Evolutionary conservation across 2,113 vertebrate species (phyloP).

Genomic region (Patagioenas fasciata): DNA sequence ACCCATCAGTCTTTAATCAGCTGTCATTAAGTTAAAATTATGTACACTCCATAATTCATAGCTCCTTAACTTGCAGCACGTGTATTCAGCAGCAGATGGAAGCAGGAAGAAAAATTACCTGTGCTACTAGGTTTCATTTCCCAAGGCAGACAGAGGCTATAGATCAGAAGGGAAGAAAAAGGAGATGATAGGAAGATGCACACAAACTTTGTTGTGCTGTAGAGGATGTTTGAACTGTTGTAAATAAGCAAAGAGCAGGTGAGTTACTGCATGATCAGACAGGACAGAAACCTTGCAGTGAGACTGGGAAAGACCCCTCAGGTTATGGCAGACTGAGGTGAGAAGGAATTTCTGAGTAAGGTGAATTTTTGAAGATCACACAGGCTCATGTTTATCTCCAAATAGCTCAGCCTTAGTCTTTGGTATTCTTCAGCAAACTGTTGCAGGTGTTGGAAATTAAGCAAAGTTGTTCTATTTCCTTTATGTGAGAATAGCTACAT

Average conservation of each 20-base stretch:
- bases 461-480: background rate
- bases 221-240: background rate
- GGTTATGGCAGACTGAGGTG: background rate
- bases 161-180: background rate
- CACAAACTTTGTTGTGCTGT: background rate
- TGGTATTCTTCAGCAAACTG: background rate
- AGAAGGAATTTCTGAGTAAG: background rate
- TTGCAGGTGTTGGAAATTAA: background rate
- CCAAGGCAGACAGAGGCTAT: background rate
- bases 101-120: slow-evolving; percentile 36
- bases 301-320: background rate
- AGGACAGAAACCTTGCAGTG: background rate
- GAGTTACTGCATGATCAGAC: background rate
- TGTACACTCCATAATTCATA: background rate
- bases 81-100: slow-evolving; percentile 38
- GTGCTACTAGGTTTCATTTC: slow-evolving; percentile 10
- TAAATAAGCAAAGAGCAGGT: background rate
- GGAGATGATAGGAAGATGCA: background rate
- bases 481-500: background rate
- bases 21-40: slow-evolving; percentile 32
- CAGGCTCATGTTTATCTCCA: background rate
- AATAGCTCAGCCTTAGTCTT: background rate
- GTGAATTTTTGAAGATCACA: background rate
- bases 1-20: background rate
- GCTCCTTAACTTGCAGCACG: slow-evolving; percentile 32